Conservation (phyloP, 1,140 invertebrate species). For the Leptestheria dahalacensis region DNA sequence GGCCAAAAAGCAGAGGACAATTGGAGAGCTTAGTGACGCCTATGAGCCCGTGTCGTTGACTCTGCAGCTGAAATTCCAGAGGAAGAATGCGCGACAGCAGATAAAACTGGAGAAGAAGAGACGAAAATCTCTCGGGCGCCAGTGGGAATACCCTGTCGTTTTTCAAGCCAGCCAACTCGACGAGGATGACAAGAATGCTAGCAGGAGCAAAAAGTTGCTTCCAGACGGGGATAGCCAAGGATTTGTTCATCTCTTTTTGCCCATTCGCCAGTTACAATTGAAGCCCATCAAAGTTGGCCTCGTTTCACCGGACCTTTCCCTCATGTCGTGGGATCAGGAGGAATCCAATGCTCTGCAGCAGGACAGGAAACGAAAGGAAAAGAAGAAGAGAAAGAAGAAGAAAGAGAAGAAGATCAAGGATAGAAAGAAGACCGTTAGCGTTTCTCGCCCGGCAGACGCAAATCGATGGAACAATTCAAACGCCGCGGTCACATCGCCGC, state of each 20-base stretch:
- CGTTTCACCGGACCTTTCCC: not conserved
- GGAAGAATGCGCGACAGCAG: not conserved
- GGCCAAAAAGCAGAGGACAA: not conserved
- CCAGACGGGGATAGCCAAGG: not conserved
- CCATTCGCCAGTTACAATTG: not conserved
- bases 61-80: not conserved
- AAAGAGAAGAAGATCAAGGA: not conserved
- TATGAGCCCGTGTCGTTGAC: not conserved
- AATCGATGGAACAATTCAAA: not conserved
- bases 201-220: no score
- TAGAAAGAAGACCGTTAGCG: not conserved
- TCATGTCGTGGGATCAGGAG: no score
- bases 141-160: not conserved
- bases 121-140: not conserved
- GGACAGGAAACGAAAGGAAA: not conserved
- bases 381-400: slow-evolving; percentile 4
- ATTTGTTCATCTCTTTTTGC: slow-evolving; percentile 7
- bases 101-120: not conserved
- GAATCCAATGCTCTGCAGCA: not conserved
- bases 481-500: not conserved
- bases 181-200: not conserved
- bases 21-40: not conserved
- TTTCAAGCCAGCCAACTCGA: not conserved
- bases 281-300: not conserved
- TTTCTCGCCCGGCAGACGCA: not conserved